phyloP scores from a whole-genome alignment of 1,140 invertebrate species.

The Scaptomyza pallida region DNA sequence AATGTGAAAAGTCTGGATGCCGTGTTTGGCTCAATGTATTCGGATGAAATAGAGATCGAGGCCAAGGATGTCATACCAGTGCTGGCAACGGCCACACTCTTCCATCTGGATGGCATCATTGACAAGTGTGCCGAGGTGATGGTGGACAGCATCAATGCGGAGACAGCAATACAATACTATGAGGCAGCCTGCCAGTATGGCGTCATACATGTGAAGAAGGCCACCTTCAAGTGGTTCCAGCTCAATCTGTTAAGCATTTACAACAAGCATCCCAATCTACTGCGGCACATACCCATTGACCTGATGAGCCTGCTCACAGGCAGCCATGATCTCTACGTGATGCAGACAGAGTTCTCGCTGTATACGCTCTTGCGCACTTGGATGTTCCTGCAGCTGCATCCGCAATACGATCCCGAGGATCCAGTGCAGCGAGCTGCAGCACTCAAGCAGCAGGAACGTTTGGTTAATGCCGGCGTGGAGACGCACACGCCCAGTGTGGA shows the following conservation, averaged over 20 bases:
- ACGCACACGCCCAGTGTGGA: constrained; percentile 64
- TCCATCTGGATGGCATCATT: constrained; percentile 91
- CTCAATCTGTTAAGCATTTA: constrained; percentile 88
- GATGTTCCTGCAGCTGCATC: constrained; percentile 85
- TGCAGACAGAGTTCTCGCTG: constrained; percentile 93
- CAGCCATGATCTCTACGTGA: constrained; percentile 89
- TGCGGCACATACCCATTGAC: constrained; percentile 87
- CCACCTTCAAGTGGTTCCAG: constrained; percentile 89
- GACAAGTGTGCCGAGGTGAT: constrained; percentile 91
- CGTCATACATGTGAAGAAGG: constrained; percentile 86
- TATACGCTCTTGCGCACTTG: constrained; percentile 90
- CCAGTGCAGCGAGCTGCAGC: constrained; percentile 55
- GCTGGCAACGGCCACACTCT: constrained; percentile 90
- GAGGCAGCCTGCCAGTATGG: constrained; percentile 89
- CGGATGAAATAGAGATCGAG: constrained; percentile 90
- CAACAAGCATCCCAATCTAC: constrained; percentile 85
- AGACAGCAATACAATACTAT: constrained; percentile 89
- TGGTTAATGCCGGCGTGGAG: constrained; percentile 67
- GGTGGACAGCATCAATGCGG: constrained; percentile 89
- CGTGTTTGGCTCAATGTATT: constrained; percentile 92
- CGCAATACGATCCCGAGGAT: constrained; percentile 76
- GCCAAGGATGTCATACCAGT: constrained; percentile 89
- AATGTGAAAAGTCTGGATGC: constrained; percentile 88
- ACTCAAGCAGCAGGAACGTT: constrained; percentile 50
- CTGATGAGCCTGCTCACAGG: constrained; percentile 88